Evolutionary conservation across 1,140 invertebrate species (phyloP), one percentile per base, ranked within the genome.

Genomic region (Elysia chlorotica): DNA sequence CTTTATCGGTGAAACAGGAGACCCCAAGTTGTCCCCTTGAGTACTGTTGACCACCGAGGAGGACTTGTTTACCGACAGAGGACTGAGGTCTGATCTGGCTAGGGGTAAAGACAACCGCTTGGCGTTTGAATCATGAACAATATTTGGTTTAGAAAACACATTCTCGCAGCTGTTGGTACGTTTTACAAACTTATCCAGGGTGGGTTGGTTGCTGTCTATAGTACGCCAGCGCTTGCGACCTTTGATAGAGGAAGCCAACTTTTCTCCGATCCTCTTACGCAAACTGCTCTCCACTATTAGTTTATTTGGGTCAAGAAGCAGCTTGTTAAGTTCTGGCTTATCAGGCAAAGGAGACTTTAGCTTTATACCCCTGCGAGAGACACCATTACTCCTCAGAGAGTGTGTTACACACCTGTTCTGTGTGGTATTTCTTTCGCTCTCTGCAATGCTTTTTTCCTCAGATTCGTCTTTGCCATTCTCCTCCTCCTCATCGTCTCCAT

Each of bases 261-360:
- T 56, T 19, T 33, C 59, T 33, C 28, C 30, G 5, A 63, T 59
- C 65, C 28, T 35, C 66, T 59, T 75, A 41, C 33, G 73, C 6
- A 83, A 41, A 56, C 77, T 76, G 33, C 79, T 77, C 48, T 75
- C 66, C 4, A 83, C 80, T 31, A 81, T 66, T 31, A 83, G 74
- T 70, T 82, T 79, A 41, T 74, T 74, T 31, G 57, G 77, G 56
- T 74, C 74, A 30, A 82, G 68, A 54, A 79, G 77, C 21, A 62
- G 68, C n/a, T n/a, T n/a, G 61, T 68, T 76, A 5, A 83, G 54
- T 41, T 79, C 80, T 25, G 73, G 70, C 72, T 81, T 80, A 19
- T 81, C 71, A 54, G 74, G 76, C 2, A 80, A 76, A 14, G 79
- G 78, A n/a, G n/a, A n/a, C 21, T 79, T 76, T 38, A 72, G 71